Percentiles rank a stretch among this genome's conserved stretches.
Evolutionary conservation across 2,113 vertebrate species (phyloP).

Genomic region (Dromiciops gliroides): DNA sequence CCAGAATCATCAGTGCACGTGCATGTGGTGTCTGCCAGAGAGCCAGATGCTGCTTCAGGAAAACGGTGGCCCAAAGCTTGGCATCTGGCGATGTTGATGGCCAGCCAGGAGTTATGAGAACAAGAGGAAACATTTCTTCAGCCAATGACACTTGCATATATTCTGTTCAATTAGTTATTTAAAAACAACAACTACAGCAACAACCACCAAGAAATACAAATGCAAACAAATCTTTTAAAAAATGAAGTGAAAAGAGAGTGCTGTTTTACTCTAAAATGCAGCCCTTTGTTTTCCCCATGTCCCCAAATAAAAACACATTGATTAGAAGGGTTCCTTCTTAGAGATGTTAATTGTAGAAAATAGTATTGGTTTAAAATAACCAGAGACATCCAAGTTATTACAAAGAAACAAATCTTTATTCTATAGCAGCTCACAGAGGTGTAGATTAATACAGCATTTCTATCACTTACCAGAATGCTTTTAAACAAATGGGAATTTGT

Average conservation of each 20-base stretch:
- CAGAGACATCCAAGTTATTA: conserved; percentile 32
- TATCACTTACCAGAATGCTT: background rate
- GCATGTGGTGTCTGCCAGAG: conserved; percentile 60
- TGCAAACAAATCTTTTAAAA: background rate
- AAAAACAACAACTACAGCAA: background rate
- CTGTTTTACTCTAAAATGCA: conserved; percentile 28
- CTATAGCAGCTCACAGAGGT: background rate
- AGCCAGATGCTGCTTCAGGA: conserved; percentile 74
- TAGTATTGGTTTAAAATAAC: conserved; percentile 16
- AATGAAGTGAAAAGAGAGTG: background rate
- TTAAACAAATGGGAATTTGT: background rate
- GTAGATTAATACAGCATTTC: background rate
- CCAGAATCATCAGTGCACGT: conserved; percentile 60
- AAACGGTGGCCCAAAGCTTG: conserved; percentile 65
- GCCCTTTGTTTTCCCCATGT: background rate
- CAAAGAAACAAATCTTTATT: background rate
- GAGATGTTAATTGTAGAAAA: conserved; percentile 52
- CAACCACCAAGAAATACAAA: background rate
- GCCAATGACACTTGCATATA: conserved; percentile 56
- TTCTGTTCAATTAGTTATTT: conserved; percentile 23
- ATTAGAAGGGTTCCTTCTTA: conserved; percentile 13
- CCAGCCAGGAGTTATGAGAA: conserved; percentile 61
- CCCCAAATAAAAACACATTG: background rate
- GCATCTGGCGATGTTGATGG: conserved; percentile 69
- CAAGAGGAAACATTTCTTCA: conserved; percentile 66